A percentile compares a stretch with the other conserved stretches of the same genome.
Conservation (phyloP, 2,888 invertebrate genomes). For the Hypomecis atomaria region DNA sequence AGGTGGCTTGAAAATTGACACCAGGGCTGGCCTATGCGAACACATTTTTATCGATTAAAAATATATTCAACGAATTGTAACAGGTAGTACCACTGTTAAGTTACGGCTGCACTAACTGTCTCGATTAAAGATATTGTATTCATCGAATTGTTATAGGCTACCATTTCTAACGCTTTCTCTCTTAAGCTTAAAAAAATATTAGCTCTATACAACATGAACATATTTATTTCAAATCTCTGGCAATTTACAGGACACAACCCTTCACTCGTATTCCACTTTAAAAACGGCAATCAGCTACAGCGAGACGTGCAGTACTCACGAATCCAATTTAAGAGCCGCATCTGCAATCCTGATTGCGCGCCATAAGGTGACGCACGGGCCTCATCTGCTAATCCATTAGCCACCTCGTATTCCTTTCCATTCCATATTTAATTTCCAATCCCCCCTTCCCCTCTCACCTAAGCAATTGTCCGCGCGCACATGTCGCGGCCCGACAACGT, state of each 20-base stretch:
- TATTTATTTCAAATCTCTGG: too few relatives aligned
- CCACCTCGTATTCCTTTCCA: constrained; percentile 71
- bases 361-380: constrained; percentile 68
- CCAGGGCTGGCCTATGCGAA: too few relatives aligned
- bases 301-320: constrained; percentile 44
- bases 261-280: constrained; percentile 30
- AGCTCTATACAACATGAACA: too few relatives aligned
- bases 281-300: constrained; percentile 39
- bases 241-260: constrained; percentile 25
- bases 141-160: too few relatives aligned
- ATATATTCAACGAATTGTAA: too few relatives aligned
- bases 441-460: constrained; percentile 54
- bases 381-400: constrained; percentile 81
- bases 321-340: constrained; percentile 67
- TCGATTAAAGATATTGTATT: too few relatives aligned
- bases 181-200: too few relatives aligned
- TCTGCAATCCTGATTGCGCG: constrained; percentile 72
- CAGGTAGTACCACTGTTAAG: too few relatives aligned
- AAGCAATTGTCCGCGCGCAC: constrained; percentile 79
- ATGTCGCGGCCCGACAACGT: constrained; percentile 77
- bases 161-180: too few relatives aligned
- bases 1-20: too few relatives aligned
- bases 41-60: too few relatives aligned
- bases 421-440: constrained; percentile 76
- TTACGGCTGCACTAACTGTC: too few relatives aligned